Evolutionary conservation across 1,140 invertebrate species (phyloP), one percentile per base, ranked within the genome.

Genomic region (Drosophila equinoxialis): DNA sequence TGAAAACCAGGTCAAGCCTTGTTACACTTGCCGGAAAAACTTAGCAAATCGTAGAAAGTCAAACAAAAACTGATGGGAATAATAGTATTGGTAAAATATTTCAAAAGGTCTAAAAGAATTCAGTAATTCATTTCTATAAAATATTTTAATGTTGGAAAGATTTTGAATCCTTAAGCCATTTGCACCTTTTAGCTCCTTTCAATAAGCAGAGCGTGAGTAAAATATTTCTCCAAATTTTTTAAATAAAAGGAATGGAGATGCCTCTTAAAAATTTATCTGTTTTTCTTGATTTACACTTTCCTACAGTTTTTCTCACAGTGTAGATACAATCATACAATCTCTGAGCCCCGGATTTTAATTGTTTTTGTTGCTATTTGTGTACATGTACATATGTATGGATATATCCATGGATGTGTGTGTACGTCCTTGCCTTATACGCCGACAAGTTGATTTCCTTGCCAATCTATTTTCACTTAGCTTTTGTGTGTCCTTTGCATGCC

Each of bases 391-490:
- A 51, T 55, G 33, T 82, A 35, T 68, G 54, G 17, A 30, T 30
- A 30, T 26, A 26, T 26, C 23, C 30, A 30, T 30, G 6, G 30
- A 30, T 30, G 42, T 68, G 54, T 26, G 51, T 45, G 13, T 66
- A 42, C 76, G 77, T 71, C 78, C 68, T 81, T 81, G 79, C 51
- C 59, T 48, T 48, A 48, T 48, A 14, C 63, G 65, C 63, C 76
- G 77, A 76, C 79, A 86, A 87, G 83, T 82, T 85, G 82, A 87
- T 85, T 85, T 85, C 82, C 82, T 85, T 87, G 82, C 83, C 68
- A 74, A 77, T 63, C 41, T 57, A 35, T 76, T 74, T 62, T 51
- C 64, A 51, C 45, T 68, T 51, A 37, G 65, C 57, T 61, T 37
- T 42, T 20, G 57, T 41, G 55, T 59, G 61, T 51, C 48, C 6